phyloP scores from a whole-genome alignment of 2,113 vertebrate genomes.

The Rana temporaria region DNA sequence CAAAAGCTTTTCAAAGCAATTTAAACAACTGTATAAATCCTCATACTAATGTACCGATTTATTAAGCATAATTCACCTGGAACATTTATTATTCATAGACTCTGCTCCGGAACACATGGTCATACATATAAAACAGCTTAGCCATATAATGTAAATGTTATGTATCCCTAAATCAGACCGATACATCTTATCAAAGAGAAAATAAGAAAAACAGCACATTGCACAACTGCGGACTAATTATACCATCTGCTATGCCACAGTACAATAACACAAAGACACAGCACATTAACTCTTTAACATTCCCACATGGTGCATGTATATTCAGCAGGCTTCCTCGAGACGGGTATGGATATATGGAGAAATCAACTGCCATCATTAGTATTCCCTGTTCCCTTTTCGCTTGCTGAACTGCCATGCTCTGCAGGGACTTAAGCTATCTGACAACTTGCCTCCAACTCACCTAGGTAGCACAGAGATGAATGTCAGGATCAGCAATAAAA shows the following conservation, averaged over 20 bases:
- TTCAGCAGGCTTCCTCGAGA: constrained; percentile 56
- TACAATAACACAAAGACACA: constrained; percentile 67
- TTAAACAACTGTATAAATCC: neutral
- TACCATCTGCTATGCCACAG: constrained; percentile 71
- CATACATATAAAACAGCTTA: constrained; percentile 63
- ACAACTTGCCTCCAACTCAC: constrained; percentile 65
- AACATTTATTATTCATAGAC: no score
- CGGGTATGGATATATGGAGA: constrained; percentile 56
- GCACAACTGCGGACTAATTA: constrained; percentile 75
- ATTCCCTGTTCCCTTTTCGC: constrained; percentile 59
- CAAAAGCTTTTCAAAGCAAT: no score
- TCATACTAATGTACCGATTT: neutral
- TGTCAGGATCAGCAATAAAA: constrained; percentile 67
- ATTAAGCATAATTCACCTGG: neutral
- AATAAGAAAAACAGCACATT: constrained; percentile 68
- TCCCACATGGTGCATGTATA: constrained; percentile 66
- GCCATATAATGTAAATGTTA: neutral
- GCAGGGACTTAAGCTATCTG: constrained; percentile 61
- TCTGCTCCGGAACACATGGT: no score
- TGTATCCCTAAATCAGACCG: neutral
- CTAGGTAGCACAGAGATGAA: constrained; percentile 57
- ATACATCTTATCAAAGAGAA: constrained; percentile 7
- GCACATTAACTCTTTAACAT: constrained; percentile 71
- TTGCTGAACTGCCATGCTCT: constrained; percentile 60
- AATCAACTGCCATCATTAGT: constrained; percentile 62